Base-by-base conservation (phyloP, 1,140 invertebrate species). In the Yoshiicerus persimilis region DNA sequence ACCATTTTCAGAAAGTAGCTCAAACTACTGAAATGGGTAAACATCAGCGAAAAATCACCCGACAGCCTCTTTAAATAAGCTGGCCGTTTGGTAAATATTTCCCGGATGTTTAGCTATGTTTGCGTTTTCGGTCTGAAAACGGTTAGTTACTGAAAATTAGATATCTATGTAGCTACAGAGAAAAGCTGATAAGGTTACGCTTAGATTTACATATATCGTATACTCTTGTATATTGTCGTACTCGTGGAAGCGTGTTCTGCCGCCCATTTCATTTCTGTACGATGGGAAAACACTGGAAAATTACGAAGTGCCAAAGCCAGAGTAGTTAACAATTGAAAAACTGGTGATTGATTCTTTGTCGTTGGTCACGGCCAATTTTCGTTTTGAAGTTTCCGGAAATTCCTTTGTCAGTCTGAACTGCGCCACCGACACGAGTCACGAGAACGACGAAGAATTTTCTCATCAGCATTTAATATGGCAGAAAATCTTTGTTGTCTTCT, bases 281-380 rank as follows among this genome's bases (percentile, higher is more conserved):
- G 20, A 16, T 56, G 20, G 47, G 47, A 30, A 30, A 11, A 70
- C 27, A 34, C 75, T 23, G 30, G 32, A 38, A n/a, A 80, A 36
- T 36, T 80, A 80, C 75, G 30, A 80, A 80, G 75, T 80, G 75
- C 75, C 75, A 80, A 80, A 80, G 75, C 75, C 75, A 80, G 30
- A 80, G 32, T 56, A 56, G 47, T 56, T n/a, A 56, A n/a, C 11
- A 47, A 47, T 47, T 36, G n/a, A 70, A 70, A 13, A 56, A n/a
- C 47, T 56, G 47, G 47, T 56, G 47, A 56, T 56, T 70, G 13
- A n/a, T n/a, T 13, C 25, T 70, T 30, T 70, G 25, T 70, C 64
- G 9, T 70, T 30, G 64, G 25, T 16, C n/a, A n/a, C 13, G 47
- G 47, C 75, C 32, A 80, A 80, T 80, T 80, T 80, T 80, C 32